phyloP scores from a whole-genome alignment of 2,888 invertebrate genomes.

The Rhamphomyia laevipes region DNA sequence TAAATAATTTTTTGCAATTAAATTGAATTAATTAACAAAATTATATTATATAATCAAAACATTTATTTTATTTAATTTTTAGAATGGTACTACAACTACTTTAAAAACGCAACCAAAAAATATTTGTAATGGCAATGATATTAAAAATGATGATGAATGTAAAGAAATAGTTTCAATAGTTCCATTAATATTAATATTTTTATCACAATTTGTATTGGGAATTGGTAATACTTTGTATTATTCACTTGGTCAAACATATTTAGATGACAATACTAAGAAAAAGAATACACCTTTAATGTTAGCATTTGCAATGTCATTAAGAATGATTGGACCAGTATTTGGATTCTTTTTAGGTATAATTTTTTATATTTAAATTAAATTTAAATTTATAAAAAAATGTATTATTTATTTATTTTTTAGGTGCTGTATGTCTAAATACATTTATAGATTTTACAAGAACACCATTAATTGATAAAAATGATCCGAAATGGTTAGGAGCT shows the following conservation, averaged over 20 bases:
- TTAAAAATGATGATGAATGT: constrained; percentile 32
- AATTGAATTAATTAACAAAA: too few relatives aligned
- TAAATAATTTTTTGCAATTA: too few relatives aligned
- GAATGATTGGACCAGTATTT: constrained; percentile 42
- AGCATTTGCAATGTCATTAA: constrained; percentile 32
- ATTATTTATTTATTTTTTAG: constrained; percentile 16
- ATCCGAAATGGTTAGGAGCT: constrained; percentile 59
- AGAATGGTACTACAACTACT: neutral
- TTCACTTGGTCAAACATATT: constrained; percentile 52
- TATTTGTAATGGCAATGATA: neutral
- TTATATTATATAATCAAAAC: too few relatives aligned
- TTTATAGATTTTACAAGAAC: constrained; percentile 49
- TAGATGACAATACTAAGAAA: constrained; percentile 57
- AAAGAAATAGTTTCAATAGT: constrained; percentile 39
- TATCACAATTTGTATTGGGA: constrained; percentile 57
- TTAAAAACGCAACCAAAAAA: constrained; percentile 19
- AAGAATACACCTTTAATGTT: constrained; percentile 50
- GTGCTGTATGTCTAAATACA: constrained; percentile 39
- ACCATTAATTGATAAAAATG: constrained; percentile 45
- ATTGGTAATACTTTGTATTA: constrained; percentile 55
- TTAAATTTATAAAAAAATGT: neutral
- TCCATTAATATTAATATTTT: constrained; percentile 48
- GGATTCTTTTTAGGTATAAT: constrained; percentile 45
- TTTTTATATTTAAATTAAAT: neutral
- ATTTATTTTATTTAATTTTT: constrained; percentile 5